Evolutionary conservation across 2,888 invertebrate genomes (phyloP).

Genomic region (Vesta saturnalis): DNA sequence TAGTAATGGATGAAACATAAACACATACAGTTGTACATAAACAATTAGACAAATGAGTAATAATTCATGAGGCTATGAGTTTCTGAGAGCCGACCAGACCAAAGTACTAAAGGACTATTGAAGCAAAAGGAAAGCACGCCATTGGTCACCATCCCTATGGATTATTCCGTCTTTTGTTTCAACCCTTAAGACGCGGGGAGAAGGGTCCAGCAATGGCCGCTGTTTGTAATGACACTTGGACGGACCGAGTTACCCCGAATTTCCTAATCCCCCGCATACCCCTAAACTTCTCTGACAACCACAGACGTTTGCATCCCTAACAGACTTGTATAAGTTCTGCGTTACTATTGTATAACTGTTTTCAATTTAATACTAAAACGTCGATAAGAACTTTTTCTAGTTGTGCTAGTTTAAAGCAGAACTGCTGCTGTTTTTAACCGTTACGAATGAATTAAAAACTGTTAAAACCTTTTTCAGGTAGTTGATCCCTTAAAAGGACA

Average conservation of each 20-base stretch:
- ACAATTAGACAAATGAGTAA: slow-evolving; percentile 48
- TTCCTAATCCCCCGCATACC: slow-evolving; percentile 48
- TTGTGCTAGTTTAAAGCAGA: too few relatives aligned
- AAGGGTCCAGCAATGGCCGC: slow-evolving; percentile 60
- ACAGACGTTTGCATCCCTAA: slow-evolving; percentile 43
- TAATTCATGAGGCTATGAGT: slow-evolving; percentile 40
- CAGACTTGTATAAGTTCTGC: slow-evolving; percentile 20
- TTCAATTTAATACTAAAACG: slow-evolving; percentile 11
- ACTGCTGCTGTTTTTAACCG: slow-evolving; percentile 44
- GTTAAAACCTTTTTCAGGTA: slow-evolving; percentile 56
- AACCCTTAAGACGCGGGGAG: slow-evolving; percentile 52
- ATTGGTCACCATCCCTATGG: slow-evolving; percentile 63
- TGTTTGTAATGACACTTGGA: slow-evolving; percentile 63
- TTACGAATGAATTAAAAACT: slow-evolving; percentile 39
- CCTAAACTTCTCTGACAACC: slow-evolving; percentile 47
- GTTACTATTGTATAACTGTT: slow-evolving; percentile 24
- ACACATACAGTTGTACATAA: slow-evolving; percentile 31
- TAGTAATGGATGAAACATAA: slow-evolving; percentile 4
- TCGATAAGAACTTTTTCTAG: too few relatives aligned
- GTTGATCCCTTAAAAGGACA: slow-evolving; percentile 48
- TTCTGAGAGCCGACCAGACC: slow-evolving; percentile 33
- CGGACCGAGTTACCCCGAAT: slow-evolving; percentile 58
- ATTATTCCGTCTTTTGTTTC: slow-evolving; percentile 65
- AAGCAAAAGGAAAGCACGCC: slow-evolving; percentile 52
- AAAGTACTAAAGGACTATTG: slow-evolving; percentile 44